These are phyloP conservation scores for Martes martes DNA, from an alignment of 2,113 vertebrate genomes.

Conservation along the genomic window DNA sequence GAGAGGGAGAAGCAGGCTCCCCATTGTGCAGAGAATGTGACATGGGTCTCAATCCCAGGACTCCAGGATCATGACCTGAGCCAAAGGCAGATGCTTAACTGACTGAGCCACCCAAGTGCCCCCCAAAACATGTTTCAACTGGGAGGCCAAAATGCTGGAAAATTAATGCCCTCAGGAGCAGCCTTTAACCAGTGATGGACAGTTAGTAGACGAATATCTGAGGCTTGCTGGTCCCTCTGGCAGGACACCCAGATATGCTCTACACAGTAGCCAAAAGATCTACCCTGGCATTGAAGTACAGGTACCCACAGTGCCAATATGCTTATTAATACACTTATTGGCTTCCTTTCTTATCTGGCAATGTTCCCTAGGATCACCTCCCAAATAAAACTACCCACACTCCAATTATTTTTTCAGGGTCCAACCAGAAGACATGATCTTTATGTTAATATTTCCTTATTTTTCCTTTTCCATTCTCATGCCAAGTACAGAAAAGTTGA, in stretches of 20 bases:
- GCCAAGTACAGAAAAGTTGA: neutral
- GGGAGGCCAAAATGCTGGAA: neutral
- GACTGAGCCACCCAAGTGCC: neutral
- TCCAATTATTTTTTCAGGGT: neutral
- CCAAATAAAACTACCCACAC: neutral
- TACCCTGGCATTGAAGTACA: neutral
- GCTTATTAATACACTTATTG: neutral
- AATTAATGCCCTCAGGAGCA: neutral
- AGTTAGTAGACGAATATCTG: neutral
- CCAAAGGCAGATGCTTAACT: neutral
- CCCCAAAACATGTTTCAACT: neutral
- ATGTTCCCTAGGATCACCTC: neutral
- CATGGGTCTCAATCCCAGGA: too few relatives aligned
- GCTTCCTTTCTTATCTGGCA: neutral
- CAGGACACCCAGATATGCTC: neutral
- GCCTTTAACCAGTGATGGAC: neutral
- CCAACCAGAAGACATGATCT: neutral
- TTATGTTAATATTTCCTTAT: neutral
- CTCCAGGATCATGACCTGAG: neutral
- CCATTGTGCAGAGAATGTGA: too few relatives aligned
- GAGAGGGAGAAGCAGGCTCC: too few relatives aligned
- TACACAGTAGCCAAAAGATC: neutral
- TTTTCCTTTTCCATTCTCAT: neutral
- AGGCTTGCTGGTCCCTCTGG: neutral
- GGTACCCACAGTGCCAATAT: neutral